Evolutionary conservation across 2,797 vertebrate genomes (phyloP).

Genomic region (Cygnus olor): DNA sequence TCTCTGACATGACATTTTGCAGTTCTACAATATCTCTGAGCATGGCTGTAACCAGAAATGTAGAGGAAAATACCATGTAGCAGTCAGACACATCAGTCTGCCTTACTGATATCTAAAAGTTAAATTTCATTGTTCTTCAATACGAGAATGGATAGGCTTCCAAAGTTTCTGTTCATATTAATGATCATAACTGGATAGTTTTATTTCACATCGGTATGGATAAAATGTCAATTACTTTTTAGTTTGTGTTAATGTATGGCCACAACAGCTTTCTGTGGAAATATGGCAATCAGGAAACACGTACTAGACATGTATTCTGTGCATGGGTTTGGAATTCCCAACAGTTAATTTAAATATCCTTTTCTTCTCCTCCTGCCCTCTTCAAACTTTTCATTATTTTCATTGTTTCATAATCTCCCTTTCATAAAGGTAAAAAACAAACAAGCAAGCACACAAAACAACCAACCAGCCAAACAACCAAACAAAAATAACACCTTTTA

Average conservation of each 20-base stretch:
- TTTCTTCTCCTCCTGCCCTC: not conserved
- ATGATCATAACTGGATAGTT: not conserved
- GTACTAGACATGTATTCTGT: not conserved
- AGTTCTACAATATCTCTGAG: not conserved
- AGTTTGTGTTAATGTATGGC: not conserved
- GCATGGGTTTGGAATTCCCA: not conserved
- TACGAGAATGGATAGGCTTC: not conserved
- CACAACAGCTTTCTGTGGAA: not conserved
- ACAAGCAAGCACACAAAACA: no score
- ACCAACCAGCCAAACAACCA: no score
- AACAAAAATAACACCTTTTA: no score
- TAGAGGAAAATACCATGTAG: not conserved
- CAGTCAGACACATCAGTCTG: not conserved
- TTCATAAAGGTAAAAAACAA: not conserved
- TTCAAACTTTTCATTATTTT: not conserved
- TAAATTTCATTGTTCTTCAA: not conserved
- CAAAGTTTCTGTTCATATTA: not conserved
- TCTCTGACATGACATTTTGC: not conserved
- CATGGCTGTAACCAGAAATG: not conserved
- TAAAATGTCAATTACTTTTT: not conserved
- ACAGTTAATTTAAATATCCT: not conserved
- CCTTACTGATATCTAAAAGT: not conserved
- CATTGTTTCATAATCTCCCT: not conserved
- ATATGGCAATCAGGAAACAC: not conserved
- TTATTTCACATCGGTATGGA: not conserved